Percentiles rank a stretch among this genome's conserved stretches.
phyloP scores from a whole-genome alignment of 1,140 invertebrate species.

The Dolichoris vasculosae region DNA sequence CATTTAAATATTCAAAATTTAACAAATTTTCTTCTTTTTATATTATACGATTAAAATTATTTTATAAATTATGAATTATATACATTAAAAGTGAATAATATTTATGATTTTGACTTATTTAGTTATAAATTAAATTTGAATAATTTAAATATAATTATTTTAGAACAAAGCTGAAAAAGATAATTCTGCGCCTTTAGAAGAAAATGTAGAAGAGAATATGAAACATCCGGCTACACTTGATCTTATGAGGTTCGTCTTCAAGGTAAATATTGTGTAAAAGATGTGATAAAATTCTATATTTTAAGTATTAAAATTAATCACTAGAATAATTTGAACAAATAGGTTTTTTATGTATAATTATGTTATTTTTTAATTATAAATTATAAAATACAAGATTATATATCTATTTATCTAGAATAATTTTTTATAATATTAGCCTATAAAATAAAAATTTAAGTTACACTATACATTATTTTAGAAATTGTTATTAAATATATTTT shows the following conservation, averaged over 20 bases:
- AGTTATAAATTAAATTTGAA: neutral
- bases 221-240: constrained; percentile 71
- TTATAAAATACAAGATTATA: too few relatives aligned
- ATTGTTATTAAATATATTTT: too few relatives aligned
- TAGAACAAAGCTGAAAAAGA: constrained; percentile 46
- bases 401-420: too few relatives aligned
- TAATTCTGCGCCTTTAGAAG: constrained; percentile 40
- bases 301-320: neutral
- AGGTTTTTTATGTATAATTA: neutral
- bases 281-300: neutral
- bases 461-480: too few relatives aligned
- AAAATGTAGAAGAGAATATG: constrained; percentile 70
- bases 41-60: too few relatives aligned
- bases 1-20: too few relatives aligned
- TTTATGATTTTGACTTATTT: neutral
- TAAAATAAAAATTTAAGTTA: too few relatives aligned
- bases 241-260: constrained; percentile 76
- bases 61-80: neutral
- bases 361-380: too few relatives aligned
- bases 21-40: too few relatives aligned
- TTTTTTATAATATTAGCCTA: too few relatives aligned
- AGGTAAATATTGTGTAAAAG: constrained; percentile 37
- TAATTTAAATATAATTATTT: neutral
- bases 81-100: too few relatives aligned
- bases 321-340: too few relatives aligned